These are phyloP conservation scores for Whitmania pigra DNA, from an alignment of 1,140 invertebrate species.

Conservation along the genomic window DNA sequence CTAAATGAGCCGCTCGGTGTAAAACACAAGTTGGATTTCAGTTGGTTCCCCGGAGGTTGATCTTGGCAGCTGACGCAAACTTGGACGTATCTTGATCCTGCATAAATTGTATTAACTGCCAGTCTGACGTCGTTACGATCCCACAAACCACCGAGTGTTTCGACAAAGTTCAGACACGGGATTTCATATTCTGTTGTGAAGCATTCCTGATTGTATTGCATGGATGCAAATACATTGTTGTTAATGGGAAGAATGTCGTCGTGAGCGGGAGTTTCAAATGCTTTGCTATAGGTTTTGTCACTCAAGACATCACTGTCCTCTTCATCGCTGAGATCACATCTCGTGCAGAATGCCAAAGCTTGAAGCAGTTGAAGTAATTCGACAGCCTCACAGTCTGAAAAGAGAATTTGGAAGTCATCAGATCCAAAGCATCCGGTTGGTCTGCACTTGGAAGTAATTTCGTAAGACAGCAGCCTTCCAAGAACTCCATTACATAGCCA, in stretches of 20 bases:
- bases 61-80: not conserved
- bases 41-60: too few species aligned
- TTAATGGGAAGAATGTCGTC: not conserved
- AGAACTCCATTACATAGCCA: slow-evolving; percentile 63
- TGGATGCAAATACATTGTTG: not conserved
- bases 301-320: slow-evolving; percentile 21
- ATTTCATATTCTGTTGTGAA: slow-evolving; percentile 61
- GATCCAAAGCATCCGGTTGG: slow-evolving; percentile 62
- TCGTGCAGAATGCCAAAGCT: slow-evolving; percentile 58
- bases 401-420: slow-evolving; percentile 64
- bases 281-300: not conserved
- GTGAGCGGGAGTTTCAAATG: not conserved
- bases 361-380: slow-evolving; percentile 37
- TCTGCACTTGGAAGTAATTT: slow-evolving; percentile 52
- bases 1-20: too few species aligned
- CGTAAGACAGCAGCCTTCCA: slow-evolving; percentile 57
- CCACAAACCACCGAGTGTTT: slow-evolving; percentile 61
- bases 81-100: not conserved
- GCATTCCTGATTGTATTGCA: not conserved
- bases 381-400: slow-evolving; percentile 54
- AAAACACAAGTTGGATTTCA: too few species aligned
- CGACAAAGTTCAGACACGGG: slow-evolving; percentile 62
- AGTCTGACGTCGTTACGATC: slow-evolving; percentile 51
- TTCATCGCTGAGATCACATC: slow-evolving; percentile 60
- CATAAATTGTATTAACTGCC: slow-evolving; percentile 36